Percentiles rank a stretch among this genome's conserved stretches.
Evolutionary conservation across 2,888 invertebrate genomes (phyloP).

Genomic region (Drosophila anomelani): DNA sequence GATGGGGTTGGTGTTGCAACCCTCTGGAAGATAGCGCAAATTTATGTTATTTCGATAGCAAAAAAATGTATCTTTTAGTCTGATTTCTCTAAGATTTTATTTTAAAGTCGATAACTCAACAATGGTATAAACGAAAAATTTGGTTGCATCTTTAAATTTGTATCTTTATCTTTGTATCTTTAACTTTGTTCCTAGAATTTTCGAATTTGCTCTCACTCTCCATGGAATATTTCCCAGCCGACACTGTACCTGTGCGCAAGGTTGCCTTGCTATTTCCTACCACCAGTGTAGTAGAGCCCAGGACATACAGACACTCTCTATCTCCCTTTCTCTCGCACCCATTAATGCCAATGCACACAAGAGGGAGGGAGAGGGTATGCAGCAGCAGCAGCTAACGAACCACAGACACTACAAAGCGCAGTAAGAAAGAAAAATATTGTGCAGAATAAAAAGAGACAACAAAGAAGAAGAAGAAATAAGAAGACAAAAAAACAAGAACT

Average conservation of each 20-base stretch:
- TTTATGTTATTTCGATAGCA: not conserved
- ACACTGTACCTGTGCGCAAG: conserved; percentile 37
- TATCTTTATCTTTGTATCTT: not conserved
- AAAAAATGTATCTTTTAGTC: conserved; percentile 5
- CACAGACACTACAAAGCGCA: conserved; percentile 70
- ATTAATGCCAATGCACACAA: conserved; percentile 9
- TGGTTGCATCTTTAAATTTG: not conserved
- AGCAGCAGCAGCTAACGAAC: conserved; percentile 31
- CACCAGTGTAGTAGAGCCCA: conserved; percentile 13
- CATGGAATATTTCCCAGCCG: conserved; percentile 12
- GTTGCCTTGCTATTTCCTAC: conserved; percentile 25
- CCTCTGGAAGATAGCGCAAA: conserved; percentile 6
- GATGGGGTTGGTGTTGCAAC: conserved; percentile 17
- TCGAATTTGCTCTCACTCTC: not conserved
- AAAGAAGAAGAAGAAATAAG: conserved; percentile 13
- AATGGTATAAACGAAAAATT: not conserved
- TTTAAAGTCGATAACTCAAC: not conserved
- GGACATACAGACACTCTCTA: conserved; percentile 32
- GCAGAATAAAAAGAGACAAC: conserved; percentile 45
- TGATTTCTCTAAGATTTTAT: not conserved
- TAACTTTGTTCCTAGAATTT: not conserved
- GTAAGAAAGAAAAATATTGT: conserved; percentile 58
- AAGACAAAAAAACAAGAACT: conserved; percentile 31
- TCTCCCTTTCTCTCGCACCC: conserved; percentile 23
- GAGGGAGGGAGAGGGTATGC: conserved; percentile 1